Percentiles rank a stretch among this genome's conserved stretches.
Evolutionary conservation across 1,140 invertebrate genomes (phyloP).

Genomic region (Philaenus spumarius): DNA sequence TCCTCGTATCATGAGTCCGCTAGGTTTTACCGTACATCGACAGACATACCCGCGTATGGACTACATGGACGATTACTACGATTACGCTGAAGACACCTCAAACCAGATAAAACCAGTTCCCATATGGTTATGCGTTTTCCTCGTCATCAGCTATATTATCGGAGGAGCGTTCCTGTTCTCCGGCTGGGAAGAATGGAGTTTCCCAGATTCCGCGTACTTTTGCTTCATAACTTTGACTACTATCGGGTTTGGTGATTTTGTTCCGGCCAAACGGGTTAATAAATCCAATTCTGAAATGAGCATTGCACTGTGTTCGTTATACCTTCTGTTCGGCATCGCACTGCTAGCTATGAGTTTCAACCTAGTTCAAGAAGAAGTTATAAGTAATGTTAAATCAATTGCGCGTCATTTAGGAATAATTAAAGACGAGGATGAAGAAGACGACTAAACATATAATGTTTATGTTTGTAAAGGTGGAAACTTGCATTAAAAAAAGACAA

Average conservation of each 20-base stretch:
- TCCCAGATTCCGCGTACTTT: constrained; percentile 89
- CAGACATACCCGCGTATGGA: constrained; percentile 40
- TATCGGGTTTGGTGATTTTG: constrained; percentile 92
- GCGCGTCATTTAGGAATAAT: constrained; percentile 78
- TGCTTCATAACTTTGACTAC: constrained; percentile 94
- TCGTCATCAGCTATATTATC: constrained; percentile 84
- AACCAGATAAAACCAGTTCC: constrained; percentile 64
- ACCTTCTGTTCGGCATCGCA: constrained; percentile 93
- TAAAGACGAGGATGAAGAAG: constrained; percentile 62
- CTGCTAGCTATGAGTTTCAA: constrained; percentile 98
- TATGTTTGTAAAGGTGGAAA: no score
- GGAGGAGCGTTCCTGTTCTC: constrained; percentile 80
- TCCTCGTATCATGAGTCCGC: constrained; percentile 58
- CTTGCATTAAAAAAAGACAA: no score
- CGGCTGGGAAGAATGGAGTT: constrained; percentile 81
- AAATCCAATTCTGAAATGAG: constrained; percentile 58
- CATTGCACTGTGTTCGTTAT: constrained; percentile 86
- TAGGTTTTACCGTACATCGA: constrained; percentile 55
- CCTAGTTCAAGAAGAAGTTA: constrained; percentile 88
- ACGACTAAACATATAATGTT: no score
- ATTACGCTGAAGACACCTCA: constrained; percentile 27
- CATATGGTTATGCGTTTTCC: constrained; percentile 83
- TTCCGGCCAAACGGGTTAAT: constrained; percentile 72
- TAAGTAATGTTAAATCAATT: constrained; percentile 75
- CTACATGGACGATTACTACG: constrained; percentile 44